Percentiles rank a stretch among this genome's conserved stretches.
Evolutionary conservation across 2,797 vertebrate genomes (phyloP).

Genomic region (Typhlichthys subterraneus): DNA sequence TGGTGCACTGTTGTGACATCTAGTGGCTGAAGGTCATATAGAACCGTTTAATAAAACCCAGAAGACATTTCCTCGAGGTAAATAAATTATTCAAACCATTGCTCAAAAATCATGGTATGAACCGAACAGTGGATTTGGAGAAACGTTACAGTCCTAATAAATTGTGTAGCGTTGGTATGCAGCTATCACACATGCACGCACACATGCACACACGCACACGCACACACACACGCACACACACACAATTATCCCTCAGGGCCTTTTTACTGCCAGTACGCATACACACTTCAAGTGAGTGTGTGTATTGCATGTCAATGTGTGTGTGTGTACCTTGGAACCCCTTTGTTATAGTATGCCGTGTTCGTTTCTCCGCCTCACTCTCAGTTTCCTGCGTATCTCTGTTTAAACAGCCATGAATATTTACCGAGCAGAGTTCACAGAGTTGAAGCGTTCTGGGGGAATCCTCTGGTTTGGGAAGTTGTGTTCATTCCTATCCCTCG

Average conservation of each 20-base stretch:
- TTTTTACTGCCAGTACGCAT: constrained; percentile 9
- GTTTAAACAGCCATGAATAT: constrained; percentile 55
- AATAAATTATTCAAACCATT: too few relatives aligned
- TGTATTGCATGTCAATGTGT: constrained; percentile 3
- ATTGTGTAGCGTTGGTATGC: constrained; percentile 41
- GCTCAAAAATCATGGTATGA: too few relatives aligned
- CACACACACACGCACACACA: constrained; percentile 4
- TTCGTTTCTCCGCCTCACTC: constrained; percentile 21
- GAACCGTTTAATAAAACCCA: too few relatives aligned
- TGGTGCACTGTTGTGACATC: too few relatives aligned
- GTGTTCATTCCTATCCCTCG: constrained; percentile 54
- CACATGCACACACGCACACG: constrained; percentile 5
- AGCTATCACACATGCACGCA: constrained; percentile 39
- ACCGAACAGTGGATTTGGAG: too few relatives aligned
- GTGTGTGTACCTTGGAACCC: neutral
- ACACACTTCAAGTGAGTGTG: constrained; percentile 34
- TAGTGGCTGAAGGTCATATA: too few relatives aligned
- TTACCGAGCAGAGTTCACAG: constrained; percentile 44
- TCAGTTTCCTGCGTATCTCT: constrained; percentile 31
- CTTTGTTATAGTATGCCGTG: constrained; percentile 7
- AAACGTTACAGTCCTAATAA: too few relatives aligned
- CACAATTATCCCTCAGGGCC: constrained; percentile 30
- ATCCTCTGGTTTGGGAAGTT: constrained; percentile 44
- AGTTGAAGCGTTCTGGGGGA: constrained; percentile 55
- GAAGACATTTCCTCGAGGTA: too few relatives aligned